phyloP scores from a whole-genome alignment of 2,113 vertebrate genomes.

The Ciconia stormi region DNA sequence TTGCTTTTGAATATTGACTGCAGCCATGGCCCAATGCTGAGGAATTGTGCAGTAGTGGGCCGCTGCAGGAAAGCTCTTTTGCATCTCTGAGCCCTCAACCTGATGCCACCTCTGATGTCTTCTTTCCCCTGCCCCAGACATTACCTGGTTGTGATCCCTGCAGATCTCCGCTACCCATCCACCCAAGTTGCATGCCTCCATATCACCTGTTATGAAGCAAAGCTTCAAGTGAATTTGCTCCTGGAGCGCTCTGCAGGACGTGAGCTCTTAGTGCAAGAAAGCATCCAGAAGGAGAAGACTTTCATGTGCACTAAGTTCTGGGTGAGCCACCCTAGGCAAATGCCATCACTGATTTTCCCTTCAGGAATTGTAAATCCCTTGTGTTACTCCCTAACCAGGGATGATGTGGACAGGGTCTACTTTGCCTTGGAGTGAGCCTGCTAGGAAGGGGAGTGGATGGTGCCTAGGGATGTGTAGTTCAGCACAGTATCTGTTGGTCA shows the following conservation, averaged over 20 bases:
- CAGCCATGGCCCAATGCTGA: neutral
- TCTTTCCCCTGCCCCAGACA: neutral
- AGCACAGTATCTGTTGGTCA: neutral
- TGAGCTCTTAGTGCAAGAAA: slow-evolving; percentile 12
- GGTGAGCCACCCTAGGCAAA: slow-evolving; percentile 22
- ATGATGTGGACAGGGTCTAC: neutral
- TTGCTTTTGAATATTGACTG: neutral
- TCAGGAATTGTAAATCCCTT: neutral
- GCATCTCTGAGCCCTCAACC: neutral
- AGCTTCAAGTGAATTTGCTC: slow-evolving; percentile 20
- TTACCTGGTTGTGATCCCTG: slow-evolving; percentile 58
- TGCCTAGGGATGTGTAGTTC: neutral
- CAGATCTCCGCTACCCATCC: slow-evolving; percentile 28
- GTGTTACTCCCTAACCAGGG: neutral
- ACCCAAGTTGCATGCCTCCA: slow-evolving; percentile 54
- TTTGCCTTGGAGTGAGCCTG: neutral
- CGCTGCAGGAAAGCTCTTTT: neutral
- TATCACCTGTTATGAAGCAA: slow-evolving; percentile 21
- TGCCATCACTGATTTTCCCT: neutral
- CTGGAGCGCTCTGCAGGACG: slow-evolving; percentile 10
- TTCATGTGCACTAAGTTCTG: slow-evolving; percentile 47
- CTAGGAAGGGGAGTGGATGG: neutral
- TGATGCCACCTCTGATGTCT: neutral
- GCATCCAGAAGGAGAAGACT: slow-evolving; percentile 32
- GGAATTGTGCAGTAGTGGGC: neutral